phyloP scores from a whole-genome alignment of 2,888 invertebrate species.

The Heteromyza rotundicornis region DNA sequence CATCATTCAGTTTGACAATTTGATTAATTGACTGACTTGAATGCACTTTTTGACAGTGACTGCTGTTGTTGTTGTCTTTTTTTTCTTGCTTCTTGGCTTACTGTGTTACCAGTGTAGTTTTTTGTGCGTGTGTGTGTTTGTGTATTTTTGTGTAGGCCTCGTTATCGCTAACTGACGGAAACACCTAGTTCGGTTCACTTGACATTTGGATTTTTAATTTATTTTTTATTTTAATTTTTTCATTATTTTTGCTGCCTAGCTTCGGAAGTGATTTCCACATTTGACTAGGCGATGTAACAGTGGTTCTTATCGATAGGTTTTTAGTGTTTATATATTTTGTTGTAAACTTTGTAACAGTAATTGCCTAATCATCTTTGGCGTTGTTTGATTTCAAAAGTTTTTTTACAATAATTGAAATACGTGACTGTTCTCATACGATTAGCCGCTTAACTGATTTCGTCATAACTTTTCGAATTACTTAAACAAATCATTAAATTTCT shows the following conservation, averaged over 20 bases:
- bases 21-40: slow-evolving; percentile 14
- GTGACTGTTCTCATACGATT: too few species aligned
- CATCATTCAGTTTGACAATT: slow-evolving; percentile 6
- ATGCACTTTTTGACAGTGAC: not conserved
- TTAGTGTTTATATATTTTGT: too few species aligned
- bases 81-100: not conserved
- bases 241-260: not conserved
- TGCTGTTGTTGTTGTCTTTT: not conserved
- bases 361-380: too few species aligned
- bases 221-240: too few species aligned
- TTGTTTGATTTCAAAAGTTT: too few species aligned
- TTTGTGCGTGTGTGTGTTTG: not conserved
- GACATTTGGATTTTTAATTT: not conserved
- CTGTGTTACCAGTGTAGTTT: not conserved
- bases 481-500: too few species aligned
- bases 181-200: not conserved
- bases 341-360: too few species aligned
- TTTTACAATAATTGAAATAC: too few species aligned
- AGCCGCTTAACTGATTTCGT: too few species aligned
- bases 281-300: too few species aligned
- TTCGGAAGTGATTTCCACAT: not conserved
- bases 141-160: not conserved
- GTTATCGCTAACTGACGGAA: not conserved
- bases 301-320: too few species aligned
- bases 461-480: too few species aligned